phyloP scores from a whole-genome alignment of 2,888 invertebrate species.

The Priapulus caudatus region DNA sequence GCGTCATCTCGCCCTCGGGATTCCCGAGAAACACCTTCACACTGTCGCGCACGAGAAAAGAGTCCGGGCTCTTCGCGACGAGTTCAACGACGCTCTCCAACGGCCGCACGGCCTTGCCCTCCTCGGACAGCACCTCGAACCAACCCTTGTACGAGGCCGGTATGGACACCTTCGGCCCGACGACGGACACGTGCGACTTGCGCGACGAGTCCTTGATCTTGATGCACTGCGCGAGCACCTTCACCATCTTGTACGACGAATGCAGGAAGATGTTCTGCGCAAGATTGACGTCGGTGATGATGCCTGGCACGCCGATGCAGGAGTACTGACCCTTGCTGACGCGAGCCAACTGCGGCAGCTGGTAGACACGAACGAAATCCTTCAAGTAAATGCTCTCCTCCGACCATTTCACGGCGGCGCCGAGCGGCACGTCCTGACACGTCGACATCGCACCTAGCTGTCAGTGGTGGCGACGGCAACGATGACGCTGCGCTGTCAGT shows the following conservation, averaged over 20 bases:
- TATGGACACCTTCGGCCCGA: conserved; percentile 67
- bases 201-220: conserved; percentile 61
- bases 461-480: too few relatives aligned
- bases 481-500: too few relatives aligned
- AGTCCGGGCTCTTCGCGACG: conserved; percentile 43
- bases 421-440: too few relatives aligned
- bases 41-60: conserved; percentile 56
- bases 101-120: conserved; percentile 76
- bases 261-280: conserved; percentile 71
- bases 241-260: conserved; percentile 69
- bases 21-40: conserved; percentile 30
- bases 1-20: conserved; percentile 29
- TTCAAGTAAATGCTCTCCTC: conserved; percentile 31
- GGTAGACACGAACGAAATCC: conserved; percentile 46
- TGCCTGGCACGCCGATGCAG: conserved; percentile 65
- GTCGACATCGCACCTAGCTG: too few relatives aligned
- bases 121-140: conserved; percentile 85
- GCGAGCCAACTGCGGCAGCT: conserved; percentile 72
- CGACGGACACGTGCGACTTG: conserved; percentile 46
- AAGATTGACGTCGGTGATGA: conserved; percentile 60
- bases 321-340: conserved; percentile 88
- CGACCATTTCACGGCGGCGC: conserved; percentile 28
- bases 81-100: conserved; percentile 77
- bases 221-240: conserved; percentile 54
- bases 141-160: conserved; percentile 82